Evolutionary conservation across 2,888 invertebrate genomes (phyloP).

Genomic region (Chaitophorus viminalis): DNA sequence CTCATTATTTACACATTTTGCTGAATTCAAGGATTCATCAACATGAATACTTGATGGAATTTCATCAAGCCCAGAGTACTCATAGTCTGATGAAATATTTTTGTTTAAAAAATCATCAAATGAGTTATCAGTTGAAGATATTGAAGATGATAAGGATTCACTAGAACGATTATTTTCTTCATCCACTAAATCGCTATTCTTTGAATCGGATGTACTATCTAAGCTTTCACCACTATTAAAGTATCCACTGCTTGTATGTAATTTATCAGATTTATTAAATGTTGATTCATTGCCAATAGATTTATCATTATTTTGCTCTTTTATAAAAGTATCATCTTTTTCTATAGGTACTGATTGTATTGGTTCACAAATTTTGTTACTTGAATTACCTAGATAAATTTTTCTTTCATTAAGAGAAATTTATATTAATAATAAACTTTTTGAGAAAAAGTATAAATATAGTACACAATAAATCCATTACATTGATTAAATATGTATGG

Average conservation of each 20-base stretch:
- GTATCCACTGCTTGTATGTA: slow-evolving; percentile 42
- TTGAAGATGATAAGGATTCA: background rate
- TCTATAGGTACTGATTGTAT: background rate
- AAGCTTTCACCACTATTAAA: slow-evolving; percentile 37
- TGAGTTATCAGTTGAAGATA: background rate
- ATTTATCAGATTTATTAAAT: slow-evolving; percentile 11
- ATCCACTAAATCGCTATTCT: background rate
- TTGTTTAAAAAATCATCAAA: slow-evolving; percentile 32
- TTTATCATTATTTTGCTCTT: background rate
- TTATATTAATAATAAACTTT: background rate
- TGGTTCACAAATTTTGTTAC: background rate
- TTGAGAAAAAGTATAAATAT: background rate
- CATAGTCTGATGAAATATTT: slow-evolving; percentile 1
- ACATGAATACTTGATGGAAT: background rate
- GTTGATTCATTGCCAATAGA: background rate
- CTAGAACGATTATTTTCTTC: background rate
- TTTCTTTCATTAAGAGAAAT: background rate
- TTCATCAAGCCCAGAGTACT: background rate
- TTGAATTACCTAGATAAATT: slow-evolving; percentile 27
- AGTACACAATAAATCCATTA: background rate
- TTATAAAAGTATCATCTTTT: background rate
- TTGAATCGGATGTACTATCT: background rate
- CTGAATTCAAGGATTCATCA: background rate
- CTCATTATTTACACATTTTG: background rate
- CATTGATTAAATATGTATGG: background rate